phyloP scores from a whole-genome alignment of 2,888 invertebrate species.

The Tethea ocularis region DNA sequence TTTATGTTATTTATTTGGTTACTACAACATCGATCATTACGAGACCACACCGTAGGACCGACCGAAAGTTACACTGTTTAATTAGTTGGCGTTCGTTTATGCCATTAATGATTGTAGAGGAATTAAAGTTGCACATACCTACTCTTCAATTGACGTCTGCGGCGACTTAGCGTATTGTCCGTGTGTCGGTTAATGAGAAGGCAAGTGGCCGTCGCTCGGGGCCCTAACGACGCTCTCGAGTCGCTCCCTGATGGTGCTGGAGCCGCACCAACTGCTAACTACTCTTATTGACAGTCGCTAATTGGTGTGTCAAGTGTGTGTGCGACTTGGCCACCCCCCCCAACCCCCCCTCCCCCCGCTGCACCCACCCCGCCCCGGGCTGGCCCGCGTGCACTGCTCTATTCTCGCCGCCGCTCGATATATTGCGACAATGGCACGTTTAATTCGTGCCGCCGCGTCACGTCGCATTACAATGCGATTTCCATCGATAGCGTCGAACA shows the following conservation, averaged over 20 bases:
- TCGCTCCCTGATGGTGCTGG: slow-evolving; percentile 16
- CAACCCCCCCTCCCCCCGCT: not conserved
- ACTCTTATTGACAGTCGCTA: slow-evolving; percentile 36
- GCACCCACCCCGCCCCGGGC: not conserved
- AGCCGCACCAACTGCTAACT: slow-evolving; percentile 18
- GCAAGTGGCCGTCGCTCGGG: slow-evolving; percentile 7
- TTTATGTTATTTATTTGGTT: not conserved
- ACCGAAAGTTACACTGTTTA: too few species aligned
- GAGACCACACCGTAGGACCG: too few species aligned
- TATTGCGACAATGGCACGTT: not conserved
- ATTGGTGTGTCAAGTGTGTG: slow-evolving; percentile 27
- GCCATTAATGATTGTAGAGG: not conserved
- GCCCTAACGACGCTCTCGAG: slow-evolving; percentile 26
- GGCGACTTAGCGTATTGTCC: not conserved
- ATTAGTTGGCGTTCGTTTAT: not conserved
- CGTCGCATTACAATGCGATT: not conserved
- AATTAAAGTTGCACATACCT: not conserved
- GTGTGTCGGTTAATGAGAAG: slow-evolving; percentile 2
- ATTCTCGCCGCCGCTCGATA: slow-evolving; percentile 3
- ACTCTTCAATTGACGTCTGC: not conserved
- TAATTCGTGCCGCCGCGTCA: not conserved
- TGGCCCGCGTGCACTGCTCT: not conserved
- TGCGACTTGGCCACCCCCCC: slow-evolving; percentile 2
- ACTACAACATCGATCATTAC: not conserved
- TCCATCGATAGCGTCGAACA: not conserved